Percentiles rank a stretch among this genome's conserved stretches.
phyloP scores from a whole-genome alignment of 2,797 vertebrate species.

The Muscicapa comitata region DNA sequence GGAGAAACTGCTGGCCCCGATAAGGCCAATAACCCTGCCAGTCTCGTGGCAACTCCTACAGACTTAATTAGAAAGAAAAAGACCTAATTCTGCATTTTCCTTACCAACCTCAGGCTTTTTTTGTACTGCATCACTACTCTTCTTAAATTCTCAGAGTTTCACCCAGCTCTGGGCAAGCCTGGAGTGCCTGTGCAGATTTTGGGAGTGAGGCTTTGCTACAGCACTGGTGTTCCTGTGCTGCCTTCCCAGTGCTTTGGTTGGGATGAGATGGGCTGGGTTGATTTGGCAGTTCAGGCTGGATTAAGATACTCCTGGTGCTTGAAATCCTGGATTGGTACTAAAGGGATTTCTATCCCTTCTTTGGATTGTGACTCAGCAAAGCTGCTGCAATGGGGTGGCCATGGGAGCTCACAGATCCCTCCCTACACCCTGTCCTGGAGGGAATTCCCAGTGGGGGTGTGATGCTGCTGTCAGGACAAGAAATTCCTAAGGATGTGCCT shows the following conservation, averaged over 20 bases:
- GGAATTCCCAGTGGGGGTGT: accelerated
- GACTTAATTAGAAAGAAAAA: conserved; percentile 44
- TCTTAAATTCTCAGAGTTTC: not conserved
- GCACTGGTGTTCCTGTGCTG: not conserved
- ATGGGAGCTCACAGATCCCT: not conserved
- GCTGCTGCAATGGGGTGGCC: not conserved
- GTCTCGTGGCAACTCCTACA: not conserved
- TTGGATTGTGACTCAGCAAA: not conserved
- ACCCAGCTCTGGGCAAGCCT: not conserved
- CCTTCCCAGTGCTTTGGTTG: not conserved
- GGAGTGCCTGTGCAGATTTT: not conserved
- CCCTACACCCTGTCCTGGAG: not conserved
- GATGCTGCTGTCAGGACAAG: not conserved
- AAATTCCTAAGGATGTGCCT: not conserved
- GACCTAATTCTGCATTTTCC: not conserved
- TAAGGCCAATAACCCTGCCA: not conserved
- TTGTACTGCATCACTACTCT: not conserved
- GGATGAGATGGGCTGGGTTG: not conserved
- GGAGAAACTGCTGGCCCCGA: not conserved
- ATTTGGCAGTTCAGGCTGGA: not conserved
- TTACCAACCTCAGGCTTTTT: not conserved
- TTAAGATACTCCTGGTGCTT: not conserved
- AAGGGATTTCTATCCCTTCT: not conserved
- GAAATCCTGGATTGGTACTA: not conserved
- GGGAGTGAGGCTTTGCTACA: accelerated